Conservation (phyloP, 2,113 vertebrate species). For the Cebidichthys violaceus region DNA sequence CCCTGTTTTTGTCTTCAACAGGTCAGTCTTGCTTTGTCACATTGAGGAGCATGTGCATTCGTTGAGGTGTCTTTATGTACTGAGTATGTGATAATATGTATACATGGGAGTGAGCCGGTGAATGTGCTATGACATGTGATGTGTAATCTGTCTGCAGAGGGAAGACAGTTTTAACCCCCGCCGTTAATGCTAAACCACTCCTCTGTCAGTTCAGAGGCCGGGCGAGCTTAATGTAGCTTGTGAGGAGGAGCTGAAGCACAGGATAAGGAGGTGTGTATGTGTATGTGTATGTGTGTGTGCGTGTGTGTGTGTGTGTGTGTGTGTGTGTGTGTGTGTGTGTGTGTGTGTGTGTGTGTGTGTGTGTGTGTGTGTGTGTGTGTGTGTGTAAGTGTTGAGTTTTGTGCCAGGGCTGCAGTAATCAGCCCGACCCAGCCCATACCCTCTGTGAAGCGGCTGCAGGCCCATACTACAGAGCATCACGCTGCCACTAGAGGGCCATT, state of each 20-base stretch:
- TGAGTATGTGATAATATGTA: conserved; percentile 25
- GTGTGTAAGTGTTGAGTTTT: conserved; percentile 9
- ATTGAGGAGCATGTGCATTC: conserved; percentile 18
- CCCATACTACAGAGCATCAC: conserved; percentile 44
- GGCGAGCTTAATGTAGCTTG: conserved; percentile 35
- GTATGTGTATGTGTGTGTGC: conserved; percentile 1
- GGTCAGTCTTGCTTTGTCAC: conserved; percentile 60
- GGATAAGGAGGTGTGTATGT: conserved; percentile 38
- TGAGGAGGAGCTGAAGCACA: conserved; percentile 39
- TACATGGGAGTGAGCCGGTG: background rate
- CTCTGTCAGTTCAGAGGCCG: conserved; percentile 43
- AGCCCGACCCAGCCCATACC: conserved; percentile 44
- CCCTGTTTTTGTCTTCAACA: conserved; percentile 65
- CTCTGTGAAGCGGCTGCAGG: conserved; percentile 40
- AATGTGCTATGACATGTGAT: background rate
- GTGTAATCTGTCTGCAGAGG: conserved; percentile 34
- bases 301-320: conserved; percentile 12
- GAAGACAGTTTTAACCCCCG: conserved; percentile 25
- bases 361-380: conserved; percentile 7
- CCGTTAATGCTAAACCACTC: conserved; percentile 33
- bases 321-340: conserved; percentile 5
- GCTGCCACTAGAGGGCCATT: conserved; percentile 56
- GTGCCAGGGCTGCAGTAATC: conserved; percentile 64
- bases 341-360: background rate
- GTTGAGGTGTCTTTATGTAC: conserved; percentile 13